Evolutionary conservation across 2,113 vertebrate species (phyloP), one percentile per base, ranked within the genome.

Genomic region (Gymnorhina tibicen): DNA sequence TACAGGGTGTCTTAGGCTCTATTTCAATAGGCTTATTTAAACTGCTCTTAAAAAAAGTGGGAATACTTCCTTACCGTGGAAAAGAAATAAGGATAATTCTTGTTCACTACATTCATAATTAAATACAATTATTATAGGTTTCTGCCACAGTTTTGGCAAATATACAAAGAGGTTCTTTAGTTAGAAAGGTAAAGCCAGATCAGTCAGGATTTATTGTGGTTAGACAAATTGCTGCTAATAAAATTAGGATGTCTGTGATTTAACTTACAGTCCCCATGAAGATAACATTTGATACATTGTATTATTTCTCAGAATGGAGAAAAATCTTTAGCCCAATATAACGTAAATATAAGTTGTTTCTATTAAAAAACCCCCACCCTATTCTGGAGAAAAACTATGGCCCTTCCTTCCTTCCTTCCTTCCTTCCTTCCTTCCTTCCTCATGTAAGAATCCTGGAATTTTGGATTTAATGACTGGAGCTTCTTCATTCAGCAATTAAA

Each of bases 61-160:
- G 2, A 62, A 63, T 1, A 0, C 7, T 88, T 75, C 22, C 3
- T 49, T 44, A 19, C 8, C 53, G 9, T 17, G 5, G 3, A 73
- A 80, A 76, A 68, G 4, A 74, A 81, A 46, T 28, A 63, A 39
- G 3, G 23, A 41, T 70, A 67, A 58, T 49, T 84, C 11, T 46
- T 69, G 3, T 53, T 81, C 28, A 66, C 10, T 58, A 4, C 13
- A 58, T n/a, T 32, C 11, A 74, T 32, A 8, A 73, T 49, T 69
- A 41, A 62, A 94, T 87, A 33, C 16, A 37, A 30, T 33, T 33
- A 5, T 58, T 78, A 49, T 23, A 56, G 0, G 1, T 44, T 84
- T 76, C 27, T 80, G 21, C 7, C 17, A 53, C 5, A 17, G 23
- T 77, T 73, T 73, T 93, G 44, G 14, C 3, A 8, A 72, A 60